These are phyloP conservation scores for Phycodurus eques DNA, from an alignment of 2,113 vertebrate species.

Conservation along the genomic window DNA sequence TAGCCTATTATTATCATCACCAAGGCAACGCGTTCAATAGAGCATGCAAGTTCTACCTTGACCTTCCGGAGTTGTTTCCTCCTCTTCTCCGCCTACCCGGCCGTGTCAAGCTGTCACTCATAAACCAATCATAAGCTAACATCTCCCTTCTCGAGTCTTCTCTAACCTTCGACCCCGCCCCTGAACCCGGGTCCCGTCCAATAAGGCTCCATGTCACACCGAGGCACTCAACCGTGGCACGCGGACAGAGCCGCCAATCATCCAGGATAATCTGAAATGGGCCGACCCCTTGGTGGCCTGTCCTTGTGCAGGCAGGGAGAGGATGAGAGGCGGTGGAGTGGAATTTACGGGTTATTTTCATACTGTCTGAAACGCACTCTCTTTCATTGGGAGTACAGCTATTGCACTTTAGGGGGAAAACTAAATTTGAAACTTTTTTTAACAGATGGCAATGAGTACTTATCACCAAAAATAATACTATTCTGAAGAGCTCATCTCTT, in stretches of 20 bases:
- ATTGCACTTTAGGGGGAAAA: background rate
- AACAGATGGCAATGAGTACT: background rate
- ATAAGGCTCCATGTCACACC: constrained; percentile 54
- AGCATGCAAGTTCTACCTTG: constrained; percentile 30
- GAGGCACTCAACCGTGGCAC: constrained; percentile 47
- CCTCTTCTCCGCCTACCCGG: constrained; percentile 24
- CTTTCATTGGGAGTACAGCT: background rate
- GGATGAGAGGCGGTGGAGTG: constrained; percentile 41
- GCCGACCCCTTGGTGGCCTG: constrained; percentile 53
- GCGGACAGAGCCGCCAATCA: constrained; percentile 61
- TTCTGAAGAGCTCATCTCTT: background rate
- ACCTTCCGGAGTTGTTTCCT: constrained; percentile 28
- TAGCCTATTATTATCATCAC: background rate
- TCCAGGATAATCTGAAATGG: constrained; percentile 64
- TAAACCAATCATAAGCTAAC: constrained; percentile 66
- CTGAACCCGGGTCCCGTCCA: constrained; percentile 54
- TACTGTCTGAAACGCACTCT: constrained; percentile 7
- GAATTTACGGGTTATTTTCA: constrained; percentile 43
- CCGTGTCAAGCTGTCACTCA: constrained; percentile 60
- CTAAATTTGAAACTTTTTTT: background rate
- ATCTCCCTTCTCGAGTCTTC: constrained; percentile 53
- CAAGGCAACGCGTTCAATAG: constrained; percentile 20
- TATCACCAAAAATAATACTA: background rate
- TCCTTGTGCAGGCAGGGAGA: constrained; percentile 46
- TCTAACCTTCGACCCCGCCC: constrained; percentile 57